These are phyloP conservation scores for Ctenopoma multispine DNA, from an alignment of 2,797 vertebrate genomes.

Conservation along the genomic window DNA sequence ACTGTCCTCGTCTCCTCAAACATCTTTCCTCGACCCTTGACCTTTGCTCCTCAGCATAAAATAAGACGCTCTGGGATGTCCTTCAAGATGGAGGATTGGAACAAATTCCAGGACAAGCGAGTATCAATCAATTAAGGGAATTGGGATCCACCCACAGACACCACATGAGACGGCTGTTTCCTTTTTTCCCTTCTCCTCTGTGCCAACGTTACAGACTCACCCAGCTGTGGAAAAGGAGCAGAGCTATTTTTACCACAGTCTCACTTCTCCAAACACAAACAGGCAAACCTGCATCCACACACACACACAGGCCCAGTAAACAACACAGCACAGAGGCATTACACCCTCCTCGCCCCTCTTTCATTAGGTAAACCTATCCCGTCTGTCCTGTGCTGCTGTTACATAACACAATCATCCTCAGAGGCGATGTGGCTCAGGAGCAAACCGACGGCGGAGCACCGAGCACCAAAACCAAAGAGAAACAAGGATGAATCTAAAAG, in stretches of 20 bases:
- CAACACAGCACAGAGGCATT: constrained; percentile 52
- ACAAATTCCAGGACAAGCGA: no score
- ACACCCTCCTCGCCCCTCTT: constrained; percentile 34
- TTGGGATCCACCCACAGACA: not conserved
- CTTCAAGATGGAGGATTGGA: no score
- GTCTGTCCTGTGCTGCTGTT: constrained; percentile 34
- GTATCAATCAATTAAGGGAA: no score
- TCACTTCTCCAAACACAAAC: constrained; percentile 36
- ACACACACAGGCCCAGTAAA: no score
- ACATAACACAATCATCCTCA: constrained; percentile 42
- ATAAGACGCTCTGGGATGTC: no score
- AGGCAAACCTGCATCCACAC: constrained; percentile 7
- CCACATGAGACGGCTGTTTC: constrained; percentile 11
- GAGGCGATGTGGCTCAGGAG: constrained; percentile 39
- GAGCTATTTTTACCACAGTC: constrained; percentile 57
- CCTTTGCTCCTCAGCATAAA: no score
- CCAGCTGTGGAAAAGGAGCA: constrained; percentile 54
- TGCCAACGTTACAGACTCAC: constrained; percentile 39
- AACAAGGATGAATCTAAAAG: constrained; percentile 33
- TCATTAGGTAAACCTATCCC: constrained; percentile 50
- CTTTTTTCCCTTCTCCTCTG: constrained; percentile 29
- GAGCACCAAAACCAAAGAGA: constrained; percentile 15
- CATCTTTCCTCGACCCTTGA: no score
- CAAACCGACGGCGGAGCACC: constrained; percentile 3
- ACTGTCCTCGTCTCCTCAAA: no score